Conservation (phyloP, 2,113 vertebrate species). For the Microtus oregoni region DNA sequence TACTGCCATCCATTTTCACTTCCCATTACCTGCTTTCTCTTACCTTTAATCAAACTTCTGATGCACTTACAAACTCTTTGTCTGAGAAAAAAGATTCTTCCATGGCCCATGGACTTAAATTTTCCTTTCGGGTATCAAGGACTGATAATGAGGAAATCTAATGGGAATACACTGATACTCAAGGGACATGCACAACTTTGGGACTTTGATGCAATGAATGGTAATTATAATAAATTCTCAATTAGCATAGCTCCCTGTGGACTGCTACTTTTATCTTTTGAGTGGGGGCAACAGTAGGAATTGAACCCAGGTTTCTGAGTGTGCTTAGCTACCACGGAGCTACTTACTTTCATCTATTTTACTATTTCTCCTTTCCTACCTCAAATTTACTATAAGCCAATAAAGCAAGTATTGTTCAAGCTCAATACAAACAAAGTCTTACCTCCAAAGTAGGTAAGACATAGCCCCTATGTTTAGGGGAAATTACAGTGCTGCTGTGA, state of each 20-base stretch:
- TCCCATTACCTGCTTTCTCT: conserved; percentile 6
- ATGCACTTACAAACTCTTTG: conserved; percentile 40
- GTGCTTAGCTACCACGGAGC: not conserved
- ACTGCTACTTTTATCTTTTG: conserved; percentile 23
- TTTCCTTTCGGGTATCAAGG: not conserved
- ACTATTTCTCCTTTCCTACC: conserved; percentile 20
- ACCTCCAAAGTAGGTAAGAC: not conserved
- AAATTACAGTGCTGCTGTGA: not conserved
- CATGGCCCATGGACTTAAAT: conserved; percentile 41
- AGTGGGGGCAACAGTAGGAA: not conserved
- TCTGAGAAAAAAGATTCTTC: conserved; percentile 43
- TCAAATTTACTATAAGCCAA: conserved; percentile 12
- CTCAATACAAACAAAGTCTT: not conserved
- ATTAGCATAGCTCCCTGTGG: not conserved
- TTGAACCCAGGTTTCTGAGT: not conserved
- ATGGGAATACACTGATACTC: not conserved
- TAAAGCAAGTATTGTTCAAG: conserved; percentile 30
- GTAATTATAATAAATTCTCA: conserved; percentile 8
- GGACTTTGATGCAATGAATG: not conserved
- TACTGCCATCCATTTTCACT: conserved; percentile 21
- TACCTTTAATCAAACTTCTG: conserved; percentile 39
- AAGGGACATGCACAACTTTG: not conserved
- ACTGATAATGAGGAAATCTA: conserved; percentile 20
- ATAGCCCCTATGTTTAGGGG: not conserved
- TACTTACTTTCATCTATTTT: not conserved